Evolutionary conservation across 1,140 invertebrate genomes (phyloP).

Genomic region (Euwallacea similis): DNA sequence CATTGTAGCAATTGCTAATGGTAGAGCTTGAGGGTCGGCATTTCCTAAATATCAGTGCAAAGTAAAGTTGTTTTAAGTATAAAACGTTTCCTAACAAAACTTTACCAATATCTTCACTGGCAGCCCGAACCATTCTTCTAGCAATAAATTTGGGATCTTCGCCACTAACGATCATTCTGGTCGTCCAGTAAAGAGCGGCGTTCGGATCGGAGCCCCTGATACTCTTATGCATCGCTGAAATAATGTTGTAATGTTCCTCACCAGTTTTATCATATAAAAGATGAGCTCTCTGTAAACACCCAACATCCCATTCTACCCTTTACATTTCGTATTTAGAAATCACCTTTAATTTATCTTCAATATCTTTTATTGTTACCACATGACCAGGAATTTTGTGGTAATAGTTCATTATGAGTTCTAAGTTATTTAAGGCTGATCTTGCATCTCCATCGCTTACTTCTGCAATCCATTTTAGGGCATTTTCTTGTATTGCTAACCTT

Average conservation of each 20-base stretch:
- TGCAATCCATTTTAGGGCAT: constrained; percentile 69
- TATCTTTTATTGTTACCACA: constrained; percentile 62
- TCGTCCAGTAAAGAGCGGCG: constrained; percentile 82
- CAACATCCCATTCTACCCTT: background rate
- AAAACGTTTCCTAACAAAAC: constrained; percentile 1
- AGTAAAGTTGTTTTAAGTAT: background rate
- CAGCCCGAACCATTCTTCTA: constrained; percentile 71
- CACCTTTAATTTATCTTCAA: constrained; percentile 68
- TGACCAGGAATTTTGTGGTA: constrained; percentile 50
- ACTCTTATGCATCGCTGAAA: constrained; percentile 83
- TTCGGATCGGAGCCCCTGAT: constrained; percentile 81
- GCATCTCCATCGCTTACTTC: constrained; percentile 82
- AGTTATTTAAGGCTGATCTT: constrained; percentile 72
- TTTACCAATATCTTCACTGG: constrained; percentile 70
- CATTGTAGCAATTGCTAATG: constrained; percentile 70
- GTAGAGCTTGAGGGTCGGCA: constrained; percentile 59
- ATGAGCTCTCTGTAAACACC: constrained; percentile 64
- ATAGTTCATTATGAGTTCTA: constrained; percentile 71
- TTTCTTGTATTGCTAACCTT: constrained; percentile 59
- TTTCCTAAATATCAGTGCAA: constrained; percentile 52
- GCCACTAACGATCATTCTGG: constrained; percentile 77
- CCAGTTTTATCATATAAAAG: constrained; percentile 78
- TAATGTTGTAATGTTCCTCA: constrained; percentile 82
- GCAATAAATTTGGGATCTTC: constrained; percentile 85
- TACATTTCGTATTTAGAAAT: background rate